These are phyloP conservation scores for Azorinus chamasolen DNA, from an alignment of 2,888 invertebrate species.

Conservation along the genomic window DNA sequence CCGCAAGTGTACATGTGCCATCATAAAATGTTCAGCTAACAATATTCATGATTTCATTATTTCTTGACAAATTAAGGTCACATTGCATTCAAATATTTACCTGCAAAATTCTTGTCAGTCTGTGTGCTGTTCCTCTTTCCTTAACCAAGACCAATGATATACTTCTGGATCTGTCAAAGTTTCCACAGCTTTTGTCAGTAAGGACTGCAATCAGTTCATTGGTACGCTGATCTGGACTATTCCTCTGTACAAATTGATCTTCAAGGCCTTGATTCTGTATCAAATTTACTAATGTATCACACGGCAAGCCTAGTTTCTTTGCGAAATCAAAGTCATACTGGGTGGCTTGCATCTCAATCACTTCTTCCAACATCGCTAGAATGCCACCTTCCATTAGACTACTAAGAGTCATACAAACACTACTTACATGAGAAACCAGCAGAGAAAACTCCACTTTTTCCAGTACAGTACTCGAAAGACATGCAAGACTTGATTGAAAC, in stretches of 20 bases:
- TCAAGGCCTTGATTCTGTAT: conserved; percentile 5
- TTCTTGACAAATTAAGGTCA: no score
- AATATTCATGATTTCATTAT: no score
- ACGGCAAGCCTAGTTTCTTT: conserved; percentile 60
- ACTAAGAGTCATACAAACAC: conserved; percentile 63
- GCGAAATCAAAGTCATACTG: conserved; percentile 61
- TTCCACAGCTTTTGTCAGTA: conserved; percentile 49
- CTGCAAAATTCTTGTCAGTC: conserved; percentile 65
- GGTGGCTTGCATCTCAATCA: conserved; percentile 54
- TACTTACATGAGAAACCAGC: conserved; percentile 60
- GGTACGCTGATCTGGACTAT: conserved; percentile 34
- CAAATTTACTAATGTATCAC: conserved; percentile 31
- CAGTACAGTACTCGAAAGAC: conserved; percentile 33
- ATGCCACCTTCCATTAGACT: conserved; percentile 66
- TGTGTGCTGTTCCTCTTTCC: conserved; percentile 72
- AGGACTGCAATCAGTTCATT: conserved; percentile 64
- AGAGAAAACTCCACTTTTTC: conserved; percentile 52
- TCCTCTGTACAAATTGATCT: background rate
- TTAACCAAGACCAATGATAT: conserved; percentile 81
- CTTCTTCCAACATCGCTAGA: conserved; percentile 61
- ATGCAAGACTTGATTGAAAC: conserved; percentile 51
- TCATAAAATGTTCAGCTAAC: no score
- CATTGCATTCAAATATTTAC: no score
- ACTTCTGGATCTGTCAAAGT: conserved; percentile 56
- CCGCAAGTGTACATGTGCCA: no score